Evolutionary conservation across 1,140 invertebrate species (phyloP), one percentile per base, ranked within the genome.

Genomic region (Portunus trituberculatus): DNA sequence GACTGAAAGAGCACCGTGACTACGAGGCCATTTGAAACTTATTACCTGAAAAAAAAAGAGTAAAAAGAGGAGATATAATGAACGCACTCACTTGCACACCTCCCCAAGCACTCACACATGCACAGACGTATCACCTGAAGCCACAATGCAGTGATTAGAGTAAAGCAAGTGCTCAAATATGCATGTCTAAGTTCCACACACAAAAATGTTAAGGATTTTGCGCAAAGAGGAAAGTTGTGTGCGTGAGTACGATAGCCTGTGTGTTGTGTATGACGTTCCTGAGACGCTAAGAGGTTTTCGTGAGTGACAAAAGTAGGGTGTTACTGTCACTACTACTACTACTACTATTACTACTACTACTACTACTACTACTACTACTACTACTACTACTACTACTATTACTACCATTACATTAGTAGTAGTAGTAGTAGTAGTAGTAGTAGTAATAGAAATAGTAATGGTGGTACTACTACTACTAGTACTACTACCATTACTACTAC

Each of bases 271-370:
- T 20, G 52, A 59, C 3, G 52, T 14, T 59, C 52, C 0, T 59
- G 52, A 0, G 52, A 59, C 52, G 16, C 52, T 4, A 59, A 59
- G 16, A 0, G 10, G 16, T 39, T 59, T 59, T 59, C 8, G 12
- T 20, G 52, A 59, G 39, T 39, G 52, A 59, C 52, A 59, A 59
- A 59, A 4, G 52, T 59, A 59, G 12, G 16, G 3, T 59, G 52
- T 59, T 59, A 59, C 52, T 59, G 12, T 20, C 16, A 76, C 67
- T 76, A 76, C 20, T n/a, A 76, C 67, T n/a, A 76, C 67, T 76
- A 76, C 67, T 76, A 76, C 67, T 76, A 76, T 8, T n/a, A 76
- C 67, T 76, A 76, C 67, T 76, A 76, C 67, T 76, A 76, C 67
- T 76, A 76, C 20, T 76, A n/a, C 25, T 76, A 76, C 67, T 76